Conservation (phyloP, 2,113 vertebrate genomes). For the Xiphophorus couchianus region DNA sequence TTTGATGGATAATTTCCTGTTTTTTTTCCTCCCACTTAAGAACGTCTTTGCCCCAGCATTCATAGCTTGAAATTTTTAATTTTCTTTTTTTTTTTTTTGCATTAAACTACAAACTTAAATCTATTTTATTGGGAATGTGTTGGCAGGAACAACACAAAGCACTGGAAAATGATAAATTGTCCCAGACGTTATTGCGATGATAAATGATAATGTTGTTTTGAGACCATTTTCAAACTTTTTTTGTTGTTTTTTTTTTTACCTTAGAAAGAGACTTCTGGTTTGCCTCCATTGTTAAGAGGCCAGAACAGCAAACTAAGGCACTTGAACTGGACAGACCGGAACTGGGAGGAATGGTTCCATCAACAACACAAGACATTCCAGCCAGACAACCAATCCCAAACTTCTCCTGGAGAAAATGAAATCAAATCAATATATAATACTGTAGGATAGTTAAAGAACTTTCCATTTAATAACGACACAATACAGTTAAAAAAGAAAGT, state of each 20-base stretch:
- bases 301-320: constrained; percentile 95
- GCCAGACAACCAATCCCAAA: constrained; percentile 80
- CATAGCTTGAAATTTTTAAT: too few species aligned
- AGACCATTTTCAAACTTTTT: too few species aligned
- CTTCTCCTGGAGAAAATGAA: constrained; percentile 84
- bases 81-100: too few species aligned
- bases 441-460: not conserved
- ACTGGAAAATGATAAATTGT: too few species aligned
- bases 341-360: constrained; percentile 92
- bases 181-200: too few species aligned
- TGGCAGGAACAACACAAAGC: too few species aligned
- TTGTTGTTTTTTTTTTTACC: constrained; percentile 68
- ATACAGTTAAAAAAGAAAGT: accelerated
- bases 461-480: not conserved
- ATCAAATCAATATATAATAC: not conserved
- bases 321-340: constrained; percentile 97
- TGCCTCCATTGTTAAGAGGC: constrained; percentile 86
- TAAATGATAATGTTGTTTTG: too few species aligned
- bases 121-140: too few species aligned
- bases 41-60: too few species aligned
- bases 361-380: constrained; percentile 93
- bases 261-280: constrained; percentile 90
- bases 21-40: not conserved
- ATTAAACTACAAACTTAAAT: too few species aligned
- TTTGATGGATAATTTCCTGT: not conserved